Evolutionary conservation across 1,140 invertebrate genomes (phyloP), one percentile per base, ranked within the genome.

Genomic region (Drosophila baimaii): DNA sequence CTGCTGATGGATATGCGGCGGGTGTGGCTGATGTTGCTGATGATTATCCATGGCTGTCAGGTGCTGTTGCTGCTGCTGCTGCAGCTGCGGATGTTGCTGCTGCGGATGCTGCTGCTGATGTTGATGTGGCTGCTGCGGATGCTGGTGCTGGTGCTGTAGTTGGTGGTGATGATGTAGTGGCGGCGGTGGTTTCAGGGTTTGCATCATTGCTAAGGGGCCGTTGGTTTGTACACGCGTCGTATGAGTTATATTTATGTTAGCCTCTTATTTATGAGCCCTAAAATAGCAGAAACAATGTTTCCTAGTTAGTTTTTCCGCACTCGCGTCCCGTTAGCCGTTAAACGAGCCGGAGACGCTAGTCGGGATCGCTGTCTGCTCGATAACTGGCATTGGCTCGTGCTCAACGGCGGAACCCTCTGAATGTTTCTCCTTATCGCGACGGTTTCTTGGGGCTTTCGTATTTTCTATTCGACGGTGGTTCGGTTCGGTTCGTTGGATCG

Each of bases 151-250:
- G 35, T 81, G 83, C 29, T 82, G 84, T 39, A 77, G 77, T 56
- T 78, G 79, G 46, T 91, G 84, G 37, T 91, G 90, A 71, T 90
- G 89, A 83, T 89, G 85, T 68, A 88, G 78, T 74, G 80, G 80
- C 70, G 86, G 90, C 69, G 90, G 89, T 58, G 91, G 91, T 79
- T 92, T 91, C 81, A 92, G 80, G 55, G 91, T 90, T 91, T 92
- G 91, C 91, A 92, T 92, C 91, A 92, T 92, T 79, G 91, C 85
- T 79, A 79, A 69, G 58, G 83, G 58, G 33, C 64, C 52, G 39
- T 41, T 57, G 55, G 47, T 75, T 74, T 47, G 65, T 54, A 63
- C 80, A 76, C 80, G 76, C 55, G 59, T 61, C 65, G 66, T 66
- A 80, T 82, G 69, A 75, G 51, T 62, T 54, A 63, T 55, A 63